Conservation (phyloP, 2,888 invertebrate species). For the Gonocerus acuteangulatus region DNA sequence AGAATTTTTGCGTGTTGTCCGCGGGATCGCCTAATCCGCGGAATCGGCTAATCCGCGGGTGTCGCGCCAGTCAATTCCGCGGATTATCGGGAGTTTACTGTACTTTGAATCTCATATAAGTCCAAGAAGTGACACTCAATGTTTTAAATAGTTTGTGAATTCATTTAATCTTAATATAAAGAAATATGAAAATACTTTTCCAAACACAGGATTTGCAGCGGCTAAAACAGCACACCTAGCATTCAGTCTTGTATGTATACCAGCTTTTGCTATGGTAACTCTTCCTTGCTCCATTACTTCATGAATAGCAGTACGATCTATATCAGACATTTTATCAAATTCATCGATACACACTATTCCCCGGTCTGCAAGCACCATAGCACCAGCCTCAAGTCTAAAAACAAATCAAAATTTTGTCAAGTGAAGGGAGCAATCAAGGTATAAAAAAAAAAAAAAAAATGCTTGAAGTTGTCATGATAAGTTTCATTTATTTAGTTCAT, state of each 20-base stretch:
- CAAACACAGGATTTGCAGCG: slow-evolving; percentile 99
- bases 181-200: no score
- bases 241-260: slow-evolving; percentile 95
- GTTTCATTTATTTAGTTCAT: neutral
- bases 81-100: no score
- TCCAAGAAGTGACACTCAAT: no score
- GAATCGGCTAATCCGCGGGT: no score
- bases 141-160: no score
- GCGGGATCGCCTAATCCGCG: no score
- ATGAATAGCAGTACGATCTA: slow-evolving; percentile 97
- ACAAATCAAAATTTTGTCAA: slow-evolving; percentile 48
- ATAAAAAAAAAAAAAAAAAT: no score
- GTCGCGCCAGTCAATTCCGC: no score
- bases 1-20: no score
- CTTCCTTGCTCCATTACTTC: slow-evolving; percentile 99
- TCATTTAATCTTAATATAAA: no score
- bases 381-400: slow-evolving; percentile 94
- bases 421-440: no score
- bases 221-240: slow-evolving; percentile 96
- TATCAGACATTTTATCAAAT: slow-evolving; percentile 99
- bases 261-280: slow-evolving; percentile 97
- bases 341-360: slow-evolving; percentile 97
- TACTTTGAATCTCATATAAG: no score
- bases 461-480: neutral
- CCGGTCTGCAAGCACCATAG: slow-evolving; percentile 98